Percentiles rank a stretch among this genome's conserved stretches.
Evolutionary conservation across 2,797 vertebrate species (phyloP).

Genomic region (Taeniopygia guttata): DNA sequence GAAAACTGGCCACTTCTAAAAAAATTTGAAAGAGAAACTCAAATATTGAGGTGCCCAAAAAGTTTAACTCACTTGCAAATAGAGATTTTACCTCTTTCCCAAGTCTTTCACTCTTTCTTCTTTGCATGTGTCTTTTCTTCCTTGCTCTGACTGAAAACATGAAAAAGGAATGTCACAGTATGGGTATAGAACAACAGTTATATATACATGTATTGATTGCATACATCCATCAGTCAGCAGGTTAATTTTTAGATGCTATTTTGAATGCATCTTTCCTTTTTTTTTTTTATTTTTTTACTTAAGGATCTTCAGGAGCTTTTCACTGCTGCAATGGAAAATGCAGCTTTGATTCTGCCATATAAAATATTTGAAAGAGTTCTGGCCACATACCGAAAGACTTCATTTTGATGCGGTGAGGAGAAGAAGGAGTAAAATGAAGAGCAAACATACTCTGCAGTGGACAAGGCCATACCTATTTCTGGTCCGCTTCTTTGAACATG

Average conservation of each 20-base stretch:
- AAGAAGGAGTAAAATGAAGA: neutral
- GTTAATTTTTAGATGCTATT: neutral
- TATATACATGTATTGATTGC: neutral
- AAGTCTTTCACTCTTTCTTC: neutral
- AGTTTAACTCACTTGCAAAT: neutral
- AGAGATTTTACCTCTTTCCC: neutral
- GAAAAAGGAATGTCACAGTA: neutral
- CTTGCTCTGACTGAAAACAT: neutral
- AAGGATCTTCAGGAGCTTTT: neutral
- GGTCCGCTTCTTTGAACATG: neutral
- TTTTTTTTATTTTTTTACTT: neutral
- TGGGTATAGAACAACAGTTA: neutral
- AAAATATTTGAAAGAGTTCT: neutral
- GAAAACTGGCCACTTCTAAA: neutral
- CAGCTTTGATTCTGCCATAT: neutral
- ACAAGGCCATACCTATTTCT: neutral
- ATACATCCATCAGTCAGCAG: neutral
- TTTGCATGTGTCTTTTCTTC: neutral
- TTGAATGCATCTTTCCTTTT: neutral
- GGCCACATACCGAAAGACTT: neutral
- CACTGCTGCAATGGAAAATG: neutral
- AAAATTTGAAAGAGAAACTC: neutral
- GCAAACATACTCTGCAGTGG: neutral
- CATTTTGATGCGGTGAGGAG: neutral
- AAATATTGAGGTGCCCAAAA: neutral